Evolutionary conservation across 2,113 vertebrate species (phyloP).

Genomic region (Zonotrichia leucophrys): DNA sequence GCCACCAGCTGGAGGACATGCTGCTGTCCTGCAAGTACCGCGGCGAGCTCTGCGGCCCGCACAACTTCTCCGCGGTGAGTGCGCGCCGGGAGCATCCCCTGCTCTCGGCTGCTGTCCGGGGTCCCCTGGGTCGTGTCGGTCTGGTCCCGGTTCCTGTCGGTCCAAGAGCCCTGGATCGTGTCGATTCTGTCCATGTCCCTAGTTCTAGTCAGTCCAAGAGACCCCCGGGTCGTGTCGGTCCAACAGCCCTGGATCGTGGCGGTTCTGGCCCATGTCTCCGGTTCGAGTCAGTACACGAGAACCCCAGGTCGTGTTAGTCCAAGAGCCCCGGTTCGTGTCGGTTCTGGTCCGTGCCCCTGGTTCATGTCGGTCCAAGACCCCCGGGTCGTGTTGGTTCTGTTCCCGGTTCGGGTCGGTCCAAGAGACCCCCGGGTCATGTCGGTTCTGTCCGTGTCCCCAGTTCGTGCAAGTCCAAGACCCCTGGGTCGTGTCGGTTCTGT

Average conservation of each 20-base stretch:
- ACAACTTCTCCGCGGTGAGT: slow-evolving; percentile 99
- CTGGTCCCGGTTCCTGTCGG: neutral
- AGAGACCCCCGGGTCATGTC: accelerated
- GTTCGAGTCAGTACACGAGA: too few species aligned
- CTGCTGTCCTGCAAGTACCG: slow-evolving; percentile 96
- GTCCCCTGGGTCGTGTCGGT: neutral
- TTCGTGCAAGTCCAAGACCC: accelerated
- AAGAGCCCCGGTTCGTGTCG: too few species aligned
- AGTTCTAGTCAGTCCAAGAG: too few species aligned
- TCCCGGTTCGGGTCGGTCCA: too few species aligned
- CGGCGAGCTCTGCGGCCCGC: slow-evolving; percentile 90
- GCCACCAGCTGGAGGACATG: slow-evolving; percentile 98
- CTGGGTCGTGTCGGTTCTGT: neutral
- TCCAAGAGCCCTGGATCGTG: accelerated
- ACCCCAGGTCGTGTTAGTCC: too few species aligned
- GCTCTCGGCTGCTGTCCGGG: neutral
- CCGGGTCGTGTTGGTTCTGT: too few species aligned
- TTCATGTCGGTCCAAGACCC: too few species aligned
- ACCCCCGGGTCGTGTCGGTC: accelerated
- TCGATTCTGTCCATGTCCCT: neutral
- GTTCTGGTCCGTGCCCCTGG: too few species aligned
- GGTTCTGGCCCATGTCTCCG: too few species aligned
- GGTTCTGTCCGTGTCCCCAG: neutral
- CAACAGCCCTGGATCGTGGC: accelerated
- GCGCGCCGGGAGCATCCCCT: neutral